These are phyloP conservation scores for Periophthalmus modestus DNA, from an alignment of 2,113 vertebrate species.

Conservation along the genomic window DNA sequence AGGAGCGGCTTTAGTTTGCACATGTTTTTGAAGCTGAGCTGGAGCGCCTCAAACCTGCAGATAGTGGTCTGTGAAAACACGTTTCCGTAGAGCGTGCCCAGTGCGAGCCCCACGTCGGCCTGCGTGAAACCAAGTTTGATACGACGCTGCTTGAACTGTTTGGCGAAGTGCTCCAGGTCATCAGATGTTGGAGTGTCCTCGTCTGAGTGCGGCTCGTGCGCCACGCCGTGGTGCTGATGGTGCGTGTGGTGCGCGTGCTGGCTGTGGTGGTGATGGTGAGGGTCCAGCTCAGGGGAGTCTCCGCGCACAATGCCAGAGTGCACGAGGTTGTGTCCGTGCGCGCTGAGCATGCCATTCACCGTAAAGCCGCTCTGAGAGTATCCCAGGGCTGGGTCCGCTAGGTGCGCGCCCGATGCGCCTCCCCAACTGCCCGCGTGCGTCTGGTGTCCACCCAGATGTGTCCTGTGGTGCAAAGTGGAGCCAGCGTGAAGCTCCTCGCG, in stretches of 20 bases:
- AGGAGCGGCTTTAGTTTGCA: constrained; percentile 86
- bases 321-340: constrained; percentile 87
- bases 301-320: constrained; percentile 89
- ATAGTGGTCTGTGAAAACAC: constrained; percentile 90
- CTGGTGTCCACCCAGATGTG: constrained; percentile 86
- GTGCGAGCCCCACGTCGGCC: constrained; percentile 85
- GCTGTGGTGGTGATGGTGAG: constrained; percentile 82
- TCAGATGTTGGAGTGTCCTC: constrained; percentile 92
- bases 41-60: constrained; percentile 86
- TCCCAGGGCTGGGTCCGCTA: constrained; percentile 85
- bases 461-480: constrained; percentile 86
- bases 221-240: constrained; percentile 76
- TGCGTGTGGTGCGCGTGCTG: constrained; percentile 81
- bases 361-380: constrained; percentile 93
- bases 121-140: constrained; percentile 92
- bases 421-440: constrained; percentile 87
- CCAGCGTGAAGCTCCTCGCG: constrained; percentile 88
- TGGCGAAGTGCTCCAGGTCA: constrained; percentile 87
- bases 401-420: constrained; percentile 83
- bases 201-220: constrained; percentile 91
- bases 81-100: constrained; percentile 87
- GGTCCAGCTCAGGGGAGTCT: constrained; percentile 90
- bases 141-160: constrained; percentile 89
- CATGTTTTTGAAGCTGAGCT: constrained; percentile 91
- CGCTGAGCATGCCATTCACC: constrained; percentile 94